A percentile compares a stretch with the other conserved stretches of the same genome.
phyloP scores from a whole-genome alignment of 2,888 invertebrate genomes.

The Sphinx pinastri region DNA sequence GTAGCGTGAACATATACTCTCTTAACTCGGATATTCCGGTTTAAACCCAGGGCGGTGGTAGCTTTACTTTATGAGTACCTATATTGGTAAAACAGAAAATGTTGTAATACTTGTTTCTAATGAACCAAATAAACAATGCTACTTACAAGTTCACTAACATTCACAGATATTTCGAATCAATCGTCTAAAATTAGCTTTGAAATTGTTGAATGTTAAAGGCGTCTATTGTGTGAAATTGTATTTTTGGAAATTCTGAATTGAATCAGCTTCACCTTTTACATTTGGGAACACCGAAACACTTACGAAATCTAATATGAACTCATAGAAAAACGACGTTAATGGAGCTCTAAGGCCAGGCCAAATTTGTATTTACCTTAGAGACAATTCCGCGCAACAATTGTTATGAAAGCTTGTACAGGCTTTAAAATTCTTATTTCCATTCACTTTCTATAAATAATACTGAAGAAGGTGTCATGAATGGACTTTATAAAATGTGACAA shows the following conservation, averaged over 20 bases:
- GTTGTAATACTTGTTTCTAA: too few relatives aligned
- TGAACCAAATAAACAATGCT: too few relatives aligned
- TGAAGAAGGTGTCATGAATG: not conserved
- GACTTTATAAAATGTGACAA: too few relatives aligned
- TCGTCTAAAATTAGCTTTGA: too few relatives aligned
- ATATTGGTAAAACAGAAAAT: too few relatives aligned
- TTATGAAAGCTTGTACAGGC: not conserved
- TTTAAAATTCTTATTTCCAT: not conserved
- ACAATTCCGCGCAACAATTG: not conserved
- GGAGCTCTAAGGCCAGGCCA: not conserved
- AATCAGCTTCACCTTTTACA: constrained; percentile 6
- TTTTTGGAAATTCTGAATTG: not conserved
- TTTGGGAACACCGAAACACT: not conserved
- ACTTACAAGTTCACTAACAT: not conserved
- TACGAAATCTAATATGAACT: constrained; percentile 8
- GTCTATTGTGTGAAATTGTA: not conserved
- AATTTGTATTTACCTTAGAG: not conserved
- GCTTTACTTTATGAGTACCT: too few relatives aligned
- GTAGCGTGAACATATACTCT: too few relatives aligned
- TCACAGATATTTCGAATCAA: not conserved
- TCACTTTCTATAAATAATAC: not conserved
- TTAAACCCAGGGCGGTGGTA: too few relatives aligned
- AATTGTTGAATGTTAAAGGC: too few relatives aligned
- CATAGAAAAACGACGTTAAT: constrained; percentile 4
- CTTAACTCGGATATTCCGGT: too few relatives aligned